Conservation (phyloP, 2,888 invertebrate genomes). For the Drepanosiphum platanoidis region DNA sequence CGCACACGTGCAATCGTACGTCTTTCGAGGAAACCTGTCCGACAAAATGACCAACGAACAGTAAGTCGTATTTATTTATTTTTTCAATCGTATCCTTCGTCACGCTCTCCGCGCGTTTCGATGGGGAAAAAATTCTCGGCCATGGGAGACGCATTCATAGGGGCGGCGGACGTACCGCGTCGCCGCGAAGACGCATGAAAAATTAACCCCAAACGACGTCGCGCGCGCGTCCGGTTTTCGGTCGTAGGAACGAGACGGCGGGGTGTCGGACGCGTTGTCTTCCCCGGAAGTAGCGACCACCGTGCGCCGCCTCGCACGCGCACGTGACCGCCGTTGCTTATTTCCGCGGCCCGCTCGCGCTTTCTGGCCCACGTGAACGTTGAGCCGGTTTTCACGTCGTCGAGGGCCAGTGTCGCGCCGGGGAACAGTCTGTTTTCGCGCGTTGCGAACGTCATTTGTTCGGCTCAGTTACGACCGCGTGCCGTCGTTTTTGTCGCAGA, state of each 20-base stretch:
- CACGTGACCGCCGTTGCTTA: neutral
- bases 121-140: no score
- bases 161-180: neutral
- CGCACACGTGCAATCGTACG: neutral
- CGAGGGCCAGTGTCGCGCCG: no score
- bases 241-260: no score
- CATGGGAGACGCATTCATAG: neutral
- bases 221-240: neutral
- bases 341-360: no score
- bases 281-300: neutral
- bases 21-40: neutral
- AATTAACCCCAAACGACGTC: neutral
- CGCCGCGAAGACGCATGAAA: neutral
- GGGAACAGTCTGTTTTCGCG: no score
- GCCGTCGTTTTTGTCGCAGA: no score
- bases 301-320: neutral
- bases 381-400: neutral
- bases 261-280: neutral
- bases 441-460: no score
- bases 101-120: neutral
- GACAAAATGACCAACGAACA: slow-evolving; percentile 28
- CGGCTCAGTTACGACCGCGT: no score
- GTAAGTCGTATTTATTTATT: slow-evolving; percentile 12
- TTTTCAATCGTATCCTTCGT: no score
- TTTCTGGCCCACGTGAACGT: neutral